Conservation (phyloP, 2,113 vertebrate species). For the Prionailurus viverrinus region DNA sequence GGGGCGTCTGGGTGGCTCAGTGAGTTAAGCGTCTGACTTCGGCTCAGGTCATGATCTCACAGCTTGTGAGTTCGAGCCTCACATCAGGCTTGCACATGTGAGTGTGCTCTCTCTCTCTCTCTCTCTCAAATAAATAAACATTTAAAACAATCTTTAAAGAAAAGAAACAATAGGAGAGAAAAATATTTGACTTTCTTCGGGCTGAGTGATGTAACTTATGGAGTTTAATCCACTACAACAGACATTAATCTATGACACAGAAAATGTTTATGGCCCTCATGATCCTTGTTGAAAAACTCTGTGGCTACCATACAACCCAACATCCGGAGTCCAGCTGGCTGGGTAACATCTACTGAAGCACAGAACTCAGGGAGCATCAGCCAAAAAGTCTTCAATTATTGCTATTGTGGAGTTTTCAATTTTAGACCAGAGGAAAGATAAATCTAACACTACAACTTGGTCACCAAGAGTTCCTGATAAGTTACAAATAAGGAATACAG, state of each 20-base stretch:
- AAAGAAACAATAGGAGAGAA: background rate
- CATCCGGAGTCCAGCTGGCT: background rate
- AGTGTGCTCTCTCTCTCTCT: too few species aligned
- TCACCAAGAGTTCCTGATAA: background rate
- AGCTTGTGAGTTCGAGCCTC: too few species aligned
- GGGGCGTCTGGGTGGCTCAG: too few species aligned
- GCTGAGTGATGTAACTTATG: background rate
- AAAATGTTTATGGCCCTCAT: background rate
- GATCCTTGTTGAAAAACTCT: background rate
- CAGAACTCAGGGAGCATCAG: background rate
- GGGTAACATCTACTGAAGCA: background rate
- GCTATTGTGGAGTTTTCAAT: background rate
- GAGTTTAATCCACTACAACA: background rate
- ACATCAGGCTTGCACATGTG: too few species aligned
- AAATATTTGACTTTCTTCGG: slow-evolving; percentile 52
- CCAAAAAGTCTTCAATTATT: background rate
- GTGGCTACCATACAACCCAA: background rate
- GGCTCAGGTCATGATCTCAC: too few species aligned
- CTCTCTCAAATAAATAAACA: too few species aligned
- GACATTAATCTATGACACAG: background rate
- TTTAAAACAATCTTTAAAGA: too few species aligned
- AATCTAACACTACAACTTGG: background rate
- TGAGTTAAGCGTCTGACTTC: too few species aligned
- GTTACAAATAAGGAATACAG: background rate
- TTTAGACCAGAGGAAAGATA: background rate